phyloP scores from a whole-genome alignment of 2,888 invertebrate genomes.

The Platynereis dumerilii region DNA sequence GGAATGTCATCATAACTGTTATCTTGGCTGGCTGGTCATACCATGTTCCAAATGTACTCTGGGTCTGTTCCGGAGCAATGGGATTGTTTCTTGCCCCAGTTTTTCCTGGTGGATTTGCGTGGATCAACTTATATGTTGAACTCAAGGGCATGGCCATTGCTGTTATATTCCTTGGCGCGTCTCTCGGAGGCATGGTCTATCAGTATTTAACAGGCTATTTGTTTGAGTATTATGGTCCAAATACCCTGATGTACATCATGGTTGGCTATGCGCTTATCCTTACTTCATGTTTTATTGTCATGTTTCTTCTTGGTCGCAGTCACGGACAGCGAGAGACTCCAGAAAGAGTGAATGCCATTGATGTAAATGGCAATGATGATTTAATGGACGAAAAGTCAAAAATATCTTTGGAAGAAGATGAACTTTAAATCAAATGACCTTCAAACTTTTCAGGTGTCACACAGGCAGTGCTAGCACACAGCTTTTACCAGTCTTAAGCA shows the following conservation, averaged over 20 bases:
- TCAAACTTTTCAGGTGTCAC: no score
- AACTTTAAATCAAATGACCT: no score
- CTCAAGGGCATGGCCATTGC: constrained; percentile 23
- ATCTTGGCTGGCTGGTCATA: constrained; percentile 13
- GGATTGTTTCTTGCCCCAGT: constrained; percentile 23
- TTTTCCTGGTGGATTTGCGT: constrained; percentile 22
- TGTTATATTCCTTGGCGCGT: constrained; percentile 18
- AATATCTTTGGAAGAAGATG: no score
- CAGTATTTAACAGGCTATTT: constrained; percentile 26
- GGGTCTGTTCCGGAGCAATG: constrained; percentile 20
- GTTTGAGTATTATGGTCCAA: constrained; percentile 29
- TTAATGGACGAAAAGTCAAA: no score
- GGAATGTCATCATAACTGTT: constrained; percentile 3
- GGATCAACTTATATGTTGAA: constrained; percentile 26
- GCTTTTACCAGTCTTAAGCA: no score
- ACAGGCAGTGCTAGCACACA: no score
- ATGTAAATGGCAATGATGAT: no score
- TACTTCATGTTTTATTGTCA: no score
- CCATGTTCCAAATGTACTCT: constrained; percentile 7
- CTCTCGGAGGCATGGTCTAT: constrained; percentile 22
- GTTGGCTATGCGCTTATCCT: constrained; percentile 12
- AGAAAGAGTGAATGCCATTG: no score
- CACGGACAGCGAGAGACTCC: no score
- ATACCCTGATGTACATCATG: constrained; percentile 27
- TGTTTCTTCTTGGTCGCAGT: no score